Base-by-base conservation (phyloP, 1,140 invertebrate species). In the Brachionus paranguensis region DNA sequence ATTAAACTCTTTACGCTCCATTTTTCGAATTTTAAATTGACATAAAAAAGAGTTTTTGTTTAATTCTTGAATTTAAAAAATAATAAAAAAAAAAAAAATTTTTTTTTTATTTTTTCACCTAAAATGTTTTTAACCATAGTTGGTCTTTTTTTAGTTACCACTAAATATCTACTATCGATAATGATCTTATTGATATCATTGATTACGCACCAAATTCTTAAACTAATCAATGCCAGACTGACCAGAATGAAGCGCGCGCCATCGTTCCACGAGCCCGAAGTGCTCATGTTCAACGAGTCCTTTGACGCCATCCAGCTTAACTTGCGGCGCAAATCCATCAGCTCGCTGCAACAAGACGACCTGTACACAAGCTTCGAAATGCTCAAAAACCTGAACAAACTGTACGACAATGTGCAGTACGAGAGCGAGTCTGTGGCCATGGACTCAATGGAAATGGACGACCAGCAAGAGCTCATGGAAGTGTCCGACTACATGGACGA, bases 111-210 rank as follows among this genome's bases (percentile, higher is more conserved):
- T 37, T 37, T 37, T 37, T 37, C 33, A 37, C 6, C 6, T 37
- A 74, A 50, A 76, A 76, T 76, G 64, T 68, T 81, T 24, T 81
- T 81, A 64, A 81, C 37, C 37, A 64, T 81, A 24, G 53, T 81
- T 81, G 78, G 64, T 81, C 14, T 81, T 33, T 60, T 81, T 81
- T 81, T 68, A 81, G 78, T 81, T 60, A 65, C 37, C 3, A 24
- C 27, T 8, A 81, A 81, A 81, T 68, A 45, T 45, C 2, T 37
- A 11, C n/a, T 45, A 11, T 81, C 78, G 43, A 81, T 81, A 81
- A 81, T 81, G 78, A 64, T 81, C 43, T 55, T 81, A 33, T 27
- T 81, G 14, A 41, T 81, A 60, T 64, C 78, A 45, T 60, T 60
- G 33, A 68, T 81, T 37, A 55, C 78, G 14, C 78, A 81, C 53